These are phyloP conservation scores for Tetrapedia diversipes DNA, from an alignment of 2,888 invertebrate species.

Conservation along the genomic window DNA sequence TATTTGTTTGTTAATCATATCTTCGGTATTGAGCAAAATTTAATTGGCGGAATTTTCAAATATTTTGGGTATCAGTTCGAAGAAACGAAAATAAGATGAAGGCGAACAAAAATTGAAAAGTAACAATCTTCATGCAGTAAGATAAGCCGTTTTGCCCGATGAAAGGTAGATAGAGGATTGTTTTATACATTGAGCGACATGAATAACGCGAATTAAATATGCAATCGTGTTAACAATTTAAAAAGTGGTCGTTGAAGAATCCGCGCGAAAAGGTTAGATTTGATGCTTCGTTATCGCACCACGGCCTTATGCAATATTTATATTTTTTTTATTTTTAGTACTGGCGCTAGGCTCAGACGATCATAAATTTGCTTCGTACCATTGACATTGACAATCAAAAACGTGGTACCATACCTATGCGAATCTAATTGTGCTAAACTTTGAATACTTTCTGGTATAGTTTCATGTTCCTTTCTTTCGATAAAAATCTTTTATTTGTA, in stretches of 20 bases:
- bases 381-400: constrained; percentile 28
- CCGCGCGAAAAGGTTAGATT: constrained; percentile 35
- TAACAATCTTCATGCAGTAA: not conserved
- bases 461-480: not conserved
- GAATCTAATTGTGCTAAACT: not conserved
- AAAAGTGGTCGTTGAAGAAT: not conserved
- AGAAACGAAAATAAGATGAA: not conserved
- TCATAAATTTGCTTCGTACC: constrained; percentile 33
- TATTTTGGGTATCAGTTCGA: not conserved
- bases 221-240: constrained; percentile 17
- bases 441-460: not conserved
- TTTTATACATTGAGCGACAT: not conserved
- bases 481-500: too few species aligned
- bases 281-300: constrained; percentile 47
- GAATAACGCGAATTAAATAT: constrained; percentile 5
- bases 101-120: constrained; percentile 3
- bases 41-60: not conserved
- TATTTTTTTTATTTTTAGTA: constrained; percentile 57
- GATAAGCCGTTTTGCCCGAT: not conserved
- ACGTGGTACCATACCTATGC: not conserved
- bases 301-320: constrained; percentile 59
- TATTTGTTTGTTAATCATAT: not conserved
- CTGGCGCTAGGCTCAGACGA: constrained; percentile 7
- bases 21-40: not conserved
- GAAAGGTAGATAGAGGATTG: not conserved